Evolutionary conservation across 2,797 vertebrate genomes (phyloP).

Genomic region (Fundulus diaphanus): DNA sequence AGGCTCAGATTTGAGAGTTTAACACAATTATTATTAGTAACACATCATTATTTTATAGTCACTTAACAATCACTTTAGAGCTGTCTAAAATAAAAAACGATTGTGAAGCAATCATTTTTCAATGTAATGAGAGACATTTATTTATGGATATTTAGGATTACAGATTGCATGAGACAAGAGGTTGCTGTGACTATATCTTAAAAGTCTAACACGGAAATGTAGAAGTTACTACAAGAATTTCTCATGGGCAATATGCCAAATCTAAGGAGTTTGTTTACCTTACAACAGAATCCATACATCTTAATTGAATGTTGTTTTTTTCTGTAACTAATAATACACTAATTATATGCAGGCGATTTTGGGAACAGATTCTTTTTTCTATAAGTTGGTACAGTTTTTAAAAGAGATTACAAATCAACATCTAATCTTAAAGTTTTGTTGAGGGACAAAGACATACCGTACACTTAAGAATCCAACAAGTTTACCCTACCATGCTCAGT

Average conservation of each 20-base stretch:
- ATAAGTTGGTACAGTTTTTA: constrained; percentile 3
- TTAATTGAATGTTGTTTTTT: neutral
- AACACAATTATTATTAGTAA: no score
- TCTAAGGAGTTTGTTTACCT: neutral
- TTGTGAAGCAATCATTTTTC: no score
- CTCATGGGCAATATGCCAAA: neutral
- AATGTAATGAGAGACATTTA: neutral
- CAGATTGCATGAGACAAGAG: neutral
- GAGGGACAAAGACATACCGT: constrained; percentile 5
- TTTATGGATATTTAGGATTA: neutral
- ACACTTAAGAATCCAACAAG: constrained; percentile 29
- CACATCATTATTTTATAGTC: no score
- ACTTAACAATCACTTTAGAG: no score
- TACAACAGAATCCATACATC: neutral
- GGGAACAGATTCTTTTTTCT: neutral
- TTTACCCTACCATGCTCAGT: constrained; percentile 35
- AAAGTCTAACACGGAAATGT: neutral
- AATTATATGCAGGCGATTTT: neutral
- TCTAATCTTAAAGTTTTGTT: constrained; percentile 39
- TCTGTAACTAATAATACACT: neutral
- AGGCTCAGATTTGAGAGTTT: no score
- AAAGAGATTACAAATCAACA: constrained; percentile 14
- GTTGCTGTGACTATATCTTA: neutral
- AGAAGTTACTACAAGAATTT: neutral
- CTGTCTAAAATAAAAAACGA: no score